These are phyloP conservation scores for Pristis pectinata DNA, from an alignment of 2,797 vertebrate species.

Conservation along the genomic window DNA sequence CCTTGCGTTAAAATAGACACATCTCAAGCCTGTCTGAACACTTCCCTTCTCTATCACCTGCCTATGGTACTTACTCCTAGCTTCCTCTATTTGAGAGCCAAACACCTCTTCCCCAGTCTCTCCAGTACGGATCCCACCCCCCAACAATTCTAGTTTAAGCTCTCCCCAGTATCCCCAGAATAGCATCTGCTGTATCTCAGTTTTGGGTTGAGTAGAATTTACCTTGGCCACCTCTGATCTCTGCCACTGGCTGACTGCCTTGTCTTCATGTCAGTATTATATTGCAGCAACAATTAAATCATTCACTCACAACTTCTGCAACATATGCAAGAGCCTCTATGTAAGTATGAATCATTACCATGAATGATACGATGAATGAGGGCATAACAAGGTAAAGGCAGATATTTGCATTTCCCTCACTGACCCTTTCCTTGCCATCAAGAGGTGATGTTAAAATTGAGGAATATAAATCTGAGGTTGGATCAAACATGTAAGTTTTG, in stretches of 20 bases:
- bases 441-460: background rate
- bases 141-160: no score
- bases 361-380: background rate
- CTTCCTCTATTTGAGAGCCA: no score
- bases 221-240: background rate
- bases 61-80: no score
- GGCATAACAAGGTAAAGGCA: background rate
- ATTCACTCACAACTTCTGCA: background rate
- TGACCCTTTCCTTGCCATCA: background rate
- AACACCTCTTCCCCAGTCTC: no score
- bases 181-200: no score
- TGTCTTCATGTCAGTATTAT: background rate
- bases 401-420: background rate
- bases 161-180: no score
- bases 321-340: background rate
- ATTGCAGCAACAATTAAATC: background rate
- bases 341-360: background rate
- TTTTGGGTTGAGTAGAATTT: background rate
- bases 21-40: no score
- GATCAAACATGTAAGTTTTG: background rate
- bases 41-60: no score
- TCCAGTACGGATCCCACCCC: no score
- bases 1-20: no score
- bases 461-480: background rate
- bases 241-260: background rate